Evolutionary conservation across 1,140 invertebrate genomes (phyloP), one percentile per base, ranked within the genome.

Genomic region (Littorina saxatilis): DNA sequence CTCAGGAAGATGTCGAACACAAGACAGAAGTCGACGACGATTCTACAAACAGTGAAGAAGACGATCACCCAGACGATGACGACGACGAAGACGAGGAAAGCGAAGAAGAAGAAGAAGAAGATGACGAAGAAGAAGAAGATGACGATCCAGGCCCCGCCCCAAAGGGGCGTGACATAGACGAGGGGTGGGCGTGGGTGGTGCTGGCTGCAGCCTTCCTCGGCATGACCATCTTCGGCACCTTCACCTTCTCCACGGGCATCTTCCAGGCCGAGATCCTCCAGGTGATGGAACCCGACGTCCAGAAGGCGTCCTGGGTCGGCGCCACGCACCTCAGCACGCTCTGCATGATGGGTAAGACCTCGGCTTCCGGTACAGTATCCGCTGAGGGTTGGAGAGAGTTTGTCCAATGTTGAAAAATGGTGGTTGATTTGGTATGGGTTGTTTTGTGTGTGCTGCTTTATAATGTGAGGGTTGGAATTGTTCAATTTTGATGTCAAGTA

Each of bases 131-230:
- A 7, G 72, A 76, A 29, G 47, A 83, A 39, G 72, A 83, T 27
- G 70, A 61, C n/a, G 7, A 7, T 7, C 13, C 29, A 29, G 20
- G 9, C 15, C 37, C 11, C 1, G 29, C 29, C 17, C 29, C 73
- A 39, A 47, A 83, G 37, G 66, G 23, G 4, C 37, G 66, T 27
- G 82, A 88, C 39, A 43, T 88, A 7, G 86, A 88, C 74, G 17
- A 58, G 29, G 87, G 87, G 2, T 88, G 86, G 86, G 85, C 87
- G 5, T 88, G 87, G 87, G 82, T 87, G 32, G 82, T 87, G n/a
- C 84, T 88, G 43, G 39, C 79, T 2, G 79, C 86, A 2, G 78
- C 81, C 15, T 87, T 84, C 61, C 7, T 78, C 1, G 61, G 82
- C 13, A 58, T 77, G 68, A 75, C 84, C 52, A 55, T 87, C 13